These are phyloP conservation scores for Leucoraja ocellata DNA, from an alignment of 2,797 vertebrate species.

Conservation along the genomic window DNA sequence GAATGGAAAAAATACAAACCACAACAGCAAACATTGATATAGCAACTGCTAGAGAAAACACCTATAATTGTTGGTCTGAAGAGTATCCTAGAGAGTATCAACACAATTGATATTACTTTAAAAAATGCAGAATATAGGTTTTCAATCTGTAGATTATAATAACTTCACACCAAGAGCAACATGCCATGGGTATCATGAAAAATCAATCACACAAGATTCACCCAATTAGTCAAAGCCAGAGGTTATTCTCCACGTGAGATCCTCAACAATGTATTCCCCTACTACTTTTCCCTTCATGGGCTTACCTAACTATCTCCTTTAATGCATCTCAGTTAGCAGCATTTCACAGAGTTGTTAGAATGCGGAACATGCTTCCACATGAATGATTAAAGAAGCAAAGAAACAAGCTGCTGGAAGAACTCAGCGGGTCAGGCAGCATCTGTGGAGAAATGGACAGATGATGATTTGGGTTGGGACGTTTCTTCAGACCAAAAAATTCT, in stretches of 20 bases:
- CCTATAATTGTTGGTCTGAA: neutral
- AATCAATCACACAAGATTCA: neutral
- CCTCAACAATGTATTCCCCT: neutral
- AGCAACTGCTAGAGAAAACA: slow-evolving; percentile 1
- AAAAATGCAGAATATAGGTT: neutral
- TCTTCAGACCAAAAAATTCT: too few species aligned
- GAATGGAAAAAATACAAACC: neutral
- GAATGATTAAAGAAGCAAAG: neutral
- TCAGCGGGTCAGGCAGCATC: too few species aligned
- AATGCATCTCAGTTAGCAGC: neutral
- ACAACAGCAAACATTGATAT: neutral
- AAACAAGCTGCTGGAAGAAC: too few species aligned
- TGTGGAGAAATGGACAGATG: too few species aligned
- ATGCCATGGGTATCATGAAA: neutral
- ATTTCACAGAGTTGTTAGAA: too few species aligned
- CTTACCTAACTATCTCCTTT: neutral
- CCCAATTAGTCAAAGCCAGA: neutral
- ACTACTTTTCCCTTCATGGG: neutral
- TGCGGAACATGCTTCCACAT: too few species aligned
- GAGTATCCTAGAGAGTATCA: neutral
- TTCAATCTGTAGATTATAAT: neutral
- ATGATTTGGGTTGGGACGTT: too few species aligned
- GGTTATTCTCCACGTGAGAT: neutral
- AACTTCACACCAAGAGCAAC: neutral
- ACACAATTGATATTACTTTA: neutral